A percentile compares a stretch with the other conserved stretches of the same genome.
phyloP scores from a whole-genome alignment of 2,888 invertebrate species.

The Tiphia femorata region DNA sequence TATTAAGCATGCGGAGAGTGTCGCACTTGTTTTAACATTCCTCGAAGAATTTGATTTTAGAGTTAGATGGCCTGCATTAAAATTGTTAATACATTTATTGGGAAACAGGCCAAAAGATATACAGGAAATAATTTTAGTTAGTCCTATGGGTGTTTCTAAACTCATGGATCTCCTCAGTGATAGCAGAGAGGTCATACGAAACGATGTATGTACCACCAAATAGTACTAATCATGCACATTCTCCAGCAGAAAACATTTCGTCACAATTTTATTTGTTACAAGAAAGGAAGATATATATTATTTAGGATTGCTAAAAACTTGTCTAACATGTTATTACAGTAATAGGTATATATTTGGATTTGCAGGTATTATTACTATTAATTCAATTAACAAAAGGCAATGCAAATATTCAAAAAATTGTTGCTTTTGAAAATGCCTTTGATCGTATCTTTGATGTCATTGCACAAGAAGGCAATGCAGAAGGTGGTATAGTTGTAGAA shows the following conservation, averaged over 20 bases:
- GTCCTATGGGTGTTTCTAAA: slow-evolving; percentile 97
- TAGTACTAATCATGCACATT: no score
- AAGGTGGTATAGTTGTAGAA: slow-evolving; percentile 98
- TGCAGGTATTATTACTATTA: slow-evolving; percentile 84
- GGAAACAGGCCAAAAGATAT: slow-evolving; percentile 88
- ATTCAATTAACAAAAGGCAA: slow-evolving; percentile 95
- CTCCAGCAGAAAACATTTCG: no score
- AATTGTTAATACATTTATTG: slow-evolving; percentile 88
- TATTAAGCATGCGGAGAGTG: slow-evolving; percentile 89
- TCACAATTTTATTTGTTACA: neutral
- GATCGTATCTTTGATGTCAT: slow-evolving; percentile 95
- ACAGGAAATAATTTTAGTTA: slow-evolving; percentile 88
- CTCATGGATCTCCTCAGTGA: slow-evolving; percentile 97
- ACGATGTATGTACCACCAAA: slow-evolving; percentile 82
- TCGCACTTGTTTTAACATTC: slow-evolving; percentile 83
- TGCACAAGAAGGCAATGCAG: slow-evolving; percentile 89
- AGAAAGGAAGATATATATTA: neutral
- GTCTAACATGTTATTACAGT: neutral
- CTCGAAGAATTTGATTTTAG: slow-evolving; percentile 96
- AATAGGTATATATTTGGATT: neutral
- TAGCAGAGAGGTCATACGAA: slow-evolving; percentile 93
- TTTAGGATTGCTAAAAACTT: neutral
- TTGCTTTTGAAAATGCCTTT: slow-evolving; percentile 99
- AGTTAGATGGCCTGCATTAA: slow-evolving; percentile 91
- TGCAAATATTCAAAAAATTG: slow-evolving; percentile 98